Base-by-base conservation (phyloP, 2,888 invertebrate genomes). In the Capitulum mitella region DNA sequence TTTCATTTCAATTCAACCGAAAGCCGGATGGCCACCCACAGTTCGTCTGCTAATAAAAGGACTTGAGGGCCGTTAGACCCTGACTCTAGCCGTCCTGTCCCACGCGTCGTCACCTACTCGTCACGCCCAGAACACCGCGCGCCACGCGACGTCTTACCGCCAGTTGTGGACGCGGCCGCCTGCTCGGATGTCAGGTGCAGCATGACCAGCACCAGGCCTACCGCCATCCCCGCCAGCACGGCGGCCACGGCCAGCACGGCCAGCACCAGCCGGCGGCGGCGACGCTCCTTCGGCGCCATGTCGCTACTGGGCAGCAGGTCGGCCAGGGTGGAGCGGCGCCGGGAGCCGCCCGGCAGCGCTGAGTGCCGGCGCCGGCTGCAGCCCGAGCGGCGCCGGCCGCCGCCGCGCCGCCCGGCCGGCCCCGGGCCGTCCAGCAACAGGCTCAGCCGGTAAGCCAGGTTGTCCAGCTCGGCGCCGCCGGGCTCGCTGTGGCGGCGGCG, bases 381-480 rank as follows among this genome's bases (percentile, higher is more conserved):
- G 19, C 14, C 19, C 3, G 51, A 51, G 54, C 54, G 3, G 54
- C 54, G 54, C n/a, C 54, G 54, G n/a, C 54, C 2, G 54, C 54
- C 54, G 3, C 3, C 5, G 5, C 54, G 54, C 2, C 54, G 54
- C 22, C 54, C 54, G 54, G 5, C n/a, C 10, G 26, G 54, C 26
- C n/a, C n/a, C 54, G 54, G 54, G 54, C n/a, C 54, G 54, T 54
- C 10, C n/a, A 54, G 54, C n/a, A 54, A 54, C n/a, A 54, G 54
- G 22, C 54, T n/a, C n/a, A 54, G 54, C 3, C 54, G 54, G 54
- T 22, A n/a, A 3, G 54, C 26, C n/a, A 22, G 54, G 54, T 54
- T 26, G 22, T 54, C 54, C n/a, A 54, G 26, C 54, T 54, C 54
- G n/a, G n/a, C 22, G 54, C 5, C 6, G n/a, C 54, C 5, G 22